These are phyloP conservation scores for Ptychadena robeensis DNA, from an alignment of 2,797 vertebrate genomes.

Conservation along the genomic window DNA sequence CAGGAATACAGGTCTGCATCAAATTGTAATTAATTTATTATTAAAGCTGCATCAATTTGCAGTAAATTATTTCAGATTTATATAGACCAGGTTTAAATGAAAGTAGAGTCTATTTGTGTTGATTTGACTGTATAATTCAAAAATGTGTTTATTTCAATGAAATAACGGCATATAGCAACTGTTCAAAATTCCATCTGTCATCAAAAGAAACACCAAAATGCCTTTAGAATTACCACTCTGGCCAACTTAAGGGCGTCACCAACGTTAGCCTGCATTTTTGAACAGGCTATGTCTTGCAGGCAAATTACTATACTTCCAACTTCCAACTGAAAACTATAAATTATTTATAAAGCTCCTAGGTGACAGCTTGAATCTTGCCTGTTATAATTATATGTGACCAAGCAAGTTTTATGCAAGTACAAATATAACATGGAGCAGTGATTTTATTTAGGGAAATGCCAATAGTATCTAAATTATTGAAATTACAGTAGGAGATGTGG, in stretches of 20 bases:
- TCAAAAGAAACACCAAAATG: slow-evolving; percentile 14
- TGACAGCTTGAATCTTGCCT: slow-evolving; percentile 8
- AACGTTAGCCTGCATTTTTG: slow-evolving; percentile 28
- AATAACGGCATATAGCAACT: background rate
- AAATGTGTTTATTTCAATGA: background rate
- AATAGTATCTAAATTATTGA: background rate
- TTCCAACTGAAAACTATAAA: slow-evolving; percentile 34
- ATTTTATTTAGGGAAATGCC: background rate
- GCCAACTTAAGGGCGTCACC: slow-evolving; percentile 19
- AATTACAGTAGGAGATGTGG: background rate
- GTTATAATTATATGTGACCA: slow-evolving; percentile 33
- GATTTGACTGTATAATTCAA: background rate
- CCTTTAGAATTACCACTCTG: slow-evolving; percentile 4
- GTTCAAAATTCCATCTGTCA: background rate
- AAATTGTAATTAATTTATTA: no score
- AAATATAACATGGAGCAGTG: slow-evolving; percentile 20
- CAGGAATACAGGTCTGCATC: no score
- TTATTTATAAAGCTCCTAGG: slow-evolving; percentile 25
- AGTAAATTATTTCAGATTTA: no score
- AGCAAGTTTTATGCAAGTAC: background rate
- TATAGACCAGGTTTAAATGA: background rate
- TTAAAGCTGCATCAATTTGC: no score
- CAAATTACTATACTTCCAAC: slow-evolving; percentile 20
- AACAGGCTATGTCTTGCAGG: slow-evolving; percentile 38
- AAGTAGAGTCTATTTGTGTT: background rate